Base-by-base conservation (phyloP, 2,797 vertebrate genomes). In the Rousettus madagascariensis region DNA sequence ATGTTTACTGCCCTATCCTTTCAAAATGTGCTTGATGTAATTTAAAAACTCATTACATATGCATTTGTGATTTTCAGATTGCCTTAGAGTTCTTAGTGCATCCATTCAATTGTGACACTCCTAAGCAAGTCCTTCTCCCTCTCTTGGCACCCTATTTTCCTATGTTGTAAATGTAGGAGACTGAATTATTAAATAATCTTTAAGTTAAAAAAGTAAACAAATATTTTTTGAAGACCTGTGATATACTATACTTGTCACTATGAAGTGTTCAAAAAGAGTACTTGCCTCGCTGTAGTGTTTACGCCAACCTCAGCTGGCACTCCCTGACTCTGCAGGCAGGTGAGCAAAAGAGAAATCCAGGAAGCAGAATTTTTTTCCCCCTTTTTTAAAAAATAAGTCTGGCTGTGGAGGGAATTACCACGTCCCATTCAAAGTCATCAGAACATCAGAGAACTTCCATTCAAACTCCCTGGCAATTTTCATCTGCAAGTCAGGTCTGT, bases 371-470 rank as follows among this genome's bases (percentile, higher is more conserved):
- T 30, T 38, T 74, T 8, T 22, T 53, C 33, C 61, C 6, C 30
- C 36, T 86, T 26, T 43, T 84, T 95, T 55, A 65, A 24, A 93
- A 77, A 77, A 20, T 71, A 78, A 59, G 72, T 77, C 80, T 86
- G 79, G 77, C 65, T 90, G 36, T 0, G 3, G 86, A 51, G 61
- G 75, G 85, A 96, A 90, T 57, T 46, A 74, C 33, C 43, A 78
- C 0, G 0, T 82, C 78, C 78, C 1, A 3, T 61, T 97, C 94
- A 97, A 98, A 97, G 95, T 96, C 98, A 97, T 96, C 82, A 82
- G 97, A 96, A 98, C 96, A 92, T 95, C 92, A 95, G 93, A 96
- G 77, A 95, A 95, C 20, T 85, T 93, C 82, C 89, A 92, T 94
- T 96, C 95, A 96, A 96, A 97, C 93, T 97, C 86, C 83, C 57